Evolutionary conservation across 2,797 vertebrate species (phyloP).

Genomic region (Podarcis lilfordi): DNA sequence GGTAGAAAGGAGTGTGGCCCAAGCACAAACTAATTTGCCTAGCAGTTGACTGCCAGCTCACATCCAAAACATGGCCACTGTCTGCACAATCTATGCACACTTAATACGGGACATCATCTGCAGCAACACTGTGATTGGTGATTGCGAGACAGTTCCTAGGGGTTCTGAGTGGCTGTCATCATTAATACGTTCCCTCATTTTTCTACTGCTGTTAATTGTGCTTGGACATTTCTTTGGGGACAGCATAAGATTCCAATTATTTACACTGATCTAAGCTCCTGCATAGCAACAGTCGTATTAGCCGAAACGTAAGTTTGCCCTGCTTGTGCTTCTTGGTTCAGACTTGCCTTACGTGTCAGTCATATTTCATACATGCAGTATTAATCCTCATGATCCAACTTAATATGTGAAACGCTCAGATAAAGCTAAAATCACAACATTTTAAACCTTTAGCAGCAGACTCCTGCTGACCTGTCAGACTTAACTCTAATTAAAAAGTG

Average conservation of each 20-base stretch:
- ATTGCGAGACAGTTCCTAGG: neutral
- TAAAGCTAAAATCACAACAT: slow-evolving; percentile 59
- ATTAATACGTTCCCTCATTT: neutral
- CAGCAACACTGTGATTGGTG: neutral
- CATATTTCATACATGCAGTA: slow-evolving; percentile 74
- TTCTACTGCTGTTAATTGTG: neutral
- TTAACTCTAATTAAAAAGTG: slow-evolving; percentile 48
- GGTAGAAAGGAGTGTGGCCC: no score
- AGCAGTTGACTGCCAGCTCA: no score
- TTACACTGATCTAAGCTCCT: neutral
- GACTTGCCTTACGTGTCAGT: slow-evolving; percentile 61
- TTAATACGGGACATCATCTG: neutral
- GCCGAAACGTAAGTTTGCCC: neutral
- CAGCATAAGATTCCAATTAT: neutral
- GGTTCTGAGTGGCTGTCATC: neutral
- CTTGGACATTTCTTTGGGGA: neutral
- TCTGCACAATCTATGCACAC: no score
- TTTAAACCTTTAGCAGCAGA: slow-evolving; percentile 47
- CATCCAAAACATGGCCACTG: no score
- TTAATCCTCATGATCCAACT: slow-evolving; percentile 75
- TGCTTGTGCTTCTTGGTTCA: neutral
- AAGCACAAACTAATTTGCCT: no score
- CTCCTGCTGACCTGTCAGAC: slow-evolving; percentile 32
- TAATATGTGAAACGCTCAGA: slow-evolving; percentile 58
- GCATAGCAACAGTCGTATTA: neutral